Conservation (phyloP, 2,888 invertebrate genomes). For the Drosophila demipolita region DNA sequence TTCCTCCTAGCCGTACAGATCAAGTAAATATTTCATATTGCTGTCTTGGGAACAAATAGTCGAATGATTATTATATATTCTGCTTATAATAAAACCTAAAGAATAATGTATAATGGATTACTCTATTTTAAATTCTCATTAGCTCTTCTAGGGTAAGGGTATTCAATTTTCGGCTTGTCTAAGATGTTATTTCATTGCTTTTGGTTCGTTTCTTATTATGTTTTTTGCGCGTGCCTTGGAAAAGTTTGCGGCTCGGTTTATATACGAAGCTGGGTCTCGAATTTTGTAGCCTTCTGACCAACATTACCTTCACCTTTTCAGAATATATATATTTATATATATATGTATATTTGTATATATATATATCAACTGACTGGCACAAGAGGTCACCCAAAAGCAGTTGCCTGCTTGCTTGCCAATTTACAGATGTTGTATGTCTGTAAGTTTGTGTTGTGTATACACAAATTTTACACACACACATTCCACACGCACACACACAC, state of each 20-base stretch:
- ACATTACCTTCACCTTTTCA: slow-evolving; percentile 73
- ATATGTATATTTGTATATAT: slow-evolving; percentile 17
- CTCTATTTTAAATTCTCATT: too few species aligned
- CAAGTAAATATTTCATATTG: background rate
- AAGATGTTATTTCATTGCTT: slow-evolving; percentile 13
- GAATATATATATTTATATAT: slow-evolving; percentile 36
- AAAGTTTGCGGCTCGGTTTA: slow-evolving; percentile 73
- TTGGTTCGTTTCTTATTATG: slow-evolving; percentile 34
- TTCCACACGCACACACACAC: slow-evolving; percentile 17
- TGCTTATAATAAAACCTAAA: background rate
- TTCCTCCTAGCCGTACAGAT: background rate
- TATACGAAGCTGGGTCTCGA: slow-evolving; percentile 60
- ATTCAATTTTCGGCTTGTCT: slow-evolving; percentile 9
- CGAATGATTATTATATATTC: background rate
- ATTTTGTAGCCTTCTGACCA: slow-evolving; percentile 69
- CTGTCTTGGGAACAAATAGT: background rate
- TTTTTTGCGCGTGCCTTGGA: slow-evolving; percentile 58
- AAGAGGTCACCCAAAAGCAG: slow-evolving; percentile 67
- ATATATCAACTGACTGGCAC: slow-evolving; percentile 51
- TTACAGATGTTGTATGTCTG: slow-evolving; percentile 68
- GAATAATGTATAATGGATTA: background rate
- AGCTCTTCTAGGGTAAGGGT: background rate
- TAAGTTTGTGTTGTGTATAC: slow-evolving; percentile 31
- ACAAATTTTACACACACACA: slow-evolving; percentile 46
- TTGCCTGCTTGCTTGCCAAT: slow-evolving; percentile 66